phyloP scores from a whole-genome alignment of 2,797 vertebrate genomes.

The Sphenodon punctatus region DNA sequence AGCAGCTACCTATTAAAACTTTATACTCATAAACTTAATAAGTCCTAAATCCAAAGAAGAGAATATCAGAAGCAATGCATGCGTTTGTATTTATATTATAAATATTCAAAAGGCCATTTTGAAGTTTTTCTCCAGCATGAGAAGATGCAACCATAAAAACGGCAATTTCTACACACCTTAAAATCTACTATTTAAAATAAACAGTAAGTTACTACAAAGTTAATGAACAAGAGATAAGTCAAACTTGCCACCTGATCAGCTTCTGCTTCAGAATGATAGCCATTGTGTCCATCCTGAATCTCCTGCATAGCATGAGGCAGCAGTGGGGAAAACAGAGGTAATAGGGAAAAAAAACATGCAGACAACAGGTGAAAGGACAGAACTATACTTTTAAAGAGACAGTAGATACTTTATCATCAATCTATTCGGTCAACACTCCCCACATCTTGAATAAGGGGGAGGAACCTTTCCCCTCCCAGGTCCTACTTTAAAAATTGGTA shows the following conservation, averaged over 20 bases:
- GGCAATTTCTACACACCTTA: slow-evolving; percentile 41
- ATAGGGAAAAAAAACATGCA: slow-evolving; percentile 75
- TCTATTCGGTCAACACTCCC: slow-evolving; percentile 27
- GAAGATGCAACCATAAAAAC: background rate
- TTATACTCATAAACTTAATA: too few species aligned
- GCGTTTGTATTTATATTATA: background rate
- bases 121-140: background rate
- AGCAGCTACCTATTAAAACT: background rate
- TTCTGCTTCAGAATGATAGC: slow-evolving; percentile 87
- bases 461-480: too few species aligned
- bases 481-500: too few species aligned
- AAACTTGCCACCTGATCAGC: slow-evolving; percentile 92
- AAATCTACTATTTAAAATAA: slow-evolving; percentile 44
- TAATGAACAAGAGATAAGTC: slow-evolving; percentile 74
- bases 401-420: slow-evolving; percentile 64
- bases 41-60: background rate
- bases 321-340: slow-evolving; percentile 74
- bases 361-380: slow-evolving; percentile 80
- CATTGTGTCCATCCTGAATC: slow-evolving; percentile 85
- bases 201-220: slow-evolving; percentile 51
- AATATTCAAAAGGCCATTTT: too few species aligned
- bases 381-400: slow-evolving; percentile 71
- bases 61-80: background rate
- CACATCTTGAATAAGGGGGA: slow-evolving; percentile 15
- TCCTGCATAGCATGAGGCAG: slow-evolving; percentile 85